Evolutionary conservation across 2,888 invertebrate species (phyloP).

Genomic region (Exephanes ischioxanthus): DNA sequence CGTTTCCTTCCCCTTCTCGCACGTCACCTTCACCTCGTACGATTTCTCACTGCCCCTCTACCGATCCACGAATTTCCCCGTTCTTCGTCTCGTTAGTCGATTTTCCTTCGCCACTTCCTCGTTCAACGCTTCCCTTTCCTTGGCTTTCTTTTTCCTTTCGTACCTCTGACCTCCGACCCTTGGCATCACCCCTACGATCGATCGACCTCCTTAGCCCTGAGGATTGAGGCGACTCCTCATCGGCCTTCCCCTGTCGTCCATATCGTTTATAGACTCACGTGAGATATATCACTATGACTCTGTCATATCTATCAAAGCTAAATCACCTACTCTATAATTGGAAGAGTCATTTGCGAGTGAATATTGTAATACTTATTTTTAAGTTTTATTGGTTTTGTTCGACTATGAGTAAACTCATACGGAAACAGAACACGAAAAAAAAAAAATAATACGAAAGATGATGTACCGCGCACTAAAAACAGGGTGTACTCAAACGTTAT

Average conservation of each 20-base stretch:
- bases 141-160: conserved; percentile 12
- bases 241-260: conserved; percentile 22
- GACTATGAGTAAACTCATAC: conserved; percentile 1
- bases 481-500: conserved; percentile 54
- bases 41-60: conserved; percentile 7
- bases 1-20: conserved; percentile 32
- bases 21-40: conserved; percentile 31
- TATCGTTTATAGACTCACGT: conserved; percentile 26
- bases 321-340: conserved; percentile 40
- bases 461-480: conserved; percentile 26
- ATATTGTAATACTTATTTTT: neutral
- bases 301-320: neutral
- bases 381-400: neutral
- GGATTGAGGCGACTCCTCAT: conserved; percentile 21
- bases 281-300: neutral
- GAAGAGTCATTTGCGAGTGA: neutral
- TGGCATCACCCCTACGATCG: conserved; percentile 38
- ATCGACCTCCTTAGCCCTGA: conserved; percentile 63
- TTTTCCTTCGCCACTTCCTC: conserved; percentile 29
- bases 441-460: conserved; percentile 22
- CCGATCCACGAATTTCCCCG: neutral
- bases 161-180: conserved; percentile 37
- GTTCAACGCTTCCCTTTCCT: conserved; percentile 22
- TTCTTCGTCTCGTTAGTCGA: conserved; percentile 1
- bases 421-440: neutral